Conservation (phyloP, 1,140 invertebrate genomes). For the Tetragnatha versicolor region DNA sequence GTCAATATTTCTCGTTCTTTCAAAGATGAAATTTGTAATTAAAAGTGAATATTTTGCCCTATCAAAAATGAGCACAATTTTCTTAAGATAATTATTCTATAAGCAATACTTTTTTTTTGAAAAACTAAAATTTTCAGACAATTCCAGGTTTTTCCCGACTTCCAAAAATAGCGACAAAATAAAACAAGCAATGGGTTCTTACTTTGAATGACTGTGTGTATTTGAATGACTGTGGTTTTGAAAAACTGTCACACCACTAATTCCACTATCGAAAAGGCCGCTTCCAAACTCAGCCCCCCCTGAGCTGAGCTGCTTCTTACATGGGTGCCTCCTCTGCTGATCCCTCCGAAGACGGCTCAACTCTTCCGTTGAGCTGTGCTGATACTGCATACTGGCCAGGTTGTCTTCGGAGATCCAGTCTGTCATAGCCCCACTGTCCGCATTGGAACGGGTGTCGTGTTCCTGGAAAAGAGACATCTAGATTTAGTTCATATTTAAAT, state of each 20-base stretch:
- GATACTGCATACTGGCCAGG: too few relatives aligned
- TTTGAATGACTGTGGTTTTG: constrained; percentile 41
- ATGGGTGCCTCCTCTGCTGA: not conserved
- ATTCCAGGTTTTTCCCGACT: too few relatives aligned
- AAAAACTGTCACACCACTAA: constrained; percentile 77
- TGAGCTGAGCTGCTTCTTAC: constrained; percentile 43
- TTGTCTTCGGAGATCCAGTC: constrained; percentile 66
- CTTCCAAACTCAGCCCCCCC: constrained; percentile 59
- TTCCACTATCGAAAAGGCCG: constrained; percentile 77
- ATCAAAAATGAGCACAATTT: too few relatives aligned
- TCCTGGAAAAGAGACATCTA: constrained; percentile 33
- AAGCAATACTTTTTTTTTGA: too few relatives aligned
- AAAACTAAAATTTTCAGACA: too few relatives aligned
- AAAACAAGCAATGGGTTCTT: not conserved
- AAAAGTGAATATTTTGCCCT: too few relatives aligned
- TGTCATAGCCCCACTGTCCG: constrained; percentile 74
- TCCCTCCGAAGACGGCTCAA: not conserved
- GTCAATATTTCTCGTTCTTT: too few relatives aligned
- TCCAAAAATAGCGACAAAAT: not conserved
- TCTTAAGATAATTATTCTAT: too few relatives aligned
- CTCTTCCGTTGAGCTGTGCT: too few relatives aligned
- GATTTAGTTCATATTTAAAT: too few relatives aligned
- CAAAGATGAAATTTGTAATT: too few relatives aligned
- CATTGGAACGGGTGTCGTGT: constrained; percentile 68
- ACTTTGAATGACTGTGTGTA: constrained; percentile 11